phyloP scores from a whole-genome alignment of 2,113 vertebrate species.

The Nothoprocta perdicaria region DNA sequence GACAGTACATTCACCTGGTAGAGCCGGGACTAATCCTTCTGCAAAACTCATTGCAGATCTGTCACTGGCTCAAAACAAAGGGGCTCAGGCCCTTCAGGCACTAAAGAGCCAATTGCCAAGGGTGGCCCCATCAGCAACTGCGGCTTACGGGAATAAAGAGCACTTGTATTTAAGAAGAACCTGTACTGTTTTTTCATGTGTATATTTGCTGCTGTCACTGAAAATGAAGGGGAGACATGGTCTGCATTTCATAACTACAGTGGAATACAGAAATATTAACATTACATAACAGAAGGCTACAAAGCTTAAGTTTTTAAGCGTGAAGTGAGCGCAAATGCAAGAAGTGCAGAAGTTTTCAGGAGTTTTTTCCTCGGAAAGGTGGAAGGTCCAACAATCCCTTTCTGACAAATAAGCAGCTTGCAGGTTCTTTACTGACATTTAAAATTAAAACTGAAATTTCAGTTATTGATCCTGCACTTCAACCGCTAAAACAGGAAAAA shows the following conservation, averaged over 20 bases:
- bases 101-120: neutral
- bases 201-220: neutral
- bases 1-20: neutral
- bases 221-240: neutral
- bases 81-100: neutral
- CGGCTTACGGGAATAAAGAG: neutral
- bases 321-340: neutral
- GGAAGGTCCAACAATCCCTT: conserved; percentile 1
- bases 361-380: conserved; percentile 22
- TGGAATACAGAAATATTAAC: neutral
- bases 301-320: neutral
- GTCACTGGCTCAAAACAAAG: neutral
- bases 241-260: neutral
- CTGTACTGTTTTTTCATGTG: neutral
- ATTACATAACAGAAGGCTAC: neutral
- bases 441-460: conserved; percentile 14
- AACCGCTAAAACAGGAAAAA: neutral
- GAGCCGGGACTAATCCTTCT: neutral
- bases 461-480: conserved; percentile 39
- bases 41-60: neutral
- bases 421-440: conserved; percentile 22
- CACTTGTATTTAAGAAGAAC: neutral
- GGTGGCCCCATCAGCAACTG: neutral
- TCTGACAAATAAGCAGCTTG: conserved; percentile 46
- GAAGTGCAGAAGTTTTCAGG: neutral